Percentiles rank a stretch among this genome's conserved stretches.
phyloP scores from a whole-genome alignment of 1,140 invertebrate genomes.

The Sitobion miscanthi region DNA sequence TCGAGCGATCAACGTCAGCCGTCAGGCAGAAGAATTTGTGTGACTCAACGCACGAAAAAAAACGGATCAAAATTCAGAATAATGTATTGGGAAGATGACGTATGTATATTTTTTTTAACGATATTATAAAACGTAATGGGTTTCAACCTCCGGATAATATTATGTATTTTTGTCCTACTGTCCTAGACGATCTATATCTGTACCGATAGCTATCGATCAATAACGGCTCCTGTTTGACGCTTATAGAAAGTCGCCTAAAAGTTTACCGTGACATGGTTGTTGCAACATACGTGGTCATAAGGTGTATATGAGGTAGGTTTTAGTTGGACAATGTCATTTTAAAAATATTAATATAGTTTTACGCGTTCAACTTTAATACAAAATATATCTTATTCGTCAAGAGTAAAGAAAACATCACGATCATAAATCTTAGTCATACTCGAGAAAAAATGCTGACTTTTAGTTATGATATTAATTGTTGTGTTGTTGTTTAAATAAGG shows the following conservation, averaged over 20 bases:
- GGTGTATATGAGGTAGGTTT: background rate
- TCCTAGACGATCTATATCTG: background rate
- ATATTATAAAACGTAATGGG: background rate
- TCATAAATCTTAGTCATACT: background rate
- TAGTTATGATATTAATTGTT: background rate
- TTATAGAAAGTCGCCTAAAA: background rate
- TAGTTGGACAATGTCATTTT: background rate
- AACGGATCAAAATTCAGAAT: background rate
- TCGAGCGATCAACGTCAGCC: background rate
- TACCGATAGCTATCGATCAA: background rate
- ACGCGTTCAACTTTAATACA: background rate
- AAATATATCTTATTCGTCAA: background rate
- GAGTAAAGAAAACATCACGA: background rate
- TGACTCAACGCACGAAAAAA: background rate
- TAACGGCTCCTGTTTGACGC: background rate
- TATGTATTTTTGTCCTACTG: background rate
- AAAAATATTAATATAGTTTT: background rate
- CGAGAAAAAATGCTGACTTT: background rate
- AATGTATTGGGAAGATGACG: background rate
- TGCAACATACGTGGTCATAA: background rate
- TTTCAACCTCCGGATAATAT: background rate
- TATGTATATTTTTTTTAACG: background rate
- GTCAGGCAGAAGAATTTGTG: background rate
- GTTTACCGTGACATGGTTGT: background rate
- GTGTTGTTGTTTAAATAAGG: background rate